A percentile compares a stretch with the other conserved stretches of the same genome.
Conservation (phyloP, 2,113 vertebrate species). For the Globicephala melas region DNA sequence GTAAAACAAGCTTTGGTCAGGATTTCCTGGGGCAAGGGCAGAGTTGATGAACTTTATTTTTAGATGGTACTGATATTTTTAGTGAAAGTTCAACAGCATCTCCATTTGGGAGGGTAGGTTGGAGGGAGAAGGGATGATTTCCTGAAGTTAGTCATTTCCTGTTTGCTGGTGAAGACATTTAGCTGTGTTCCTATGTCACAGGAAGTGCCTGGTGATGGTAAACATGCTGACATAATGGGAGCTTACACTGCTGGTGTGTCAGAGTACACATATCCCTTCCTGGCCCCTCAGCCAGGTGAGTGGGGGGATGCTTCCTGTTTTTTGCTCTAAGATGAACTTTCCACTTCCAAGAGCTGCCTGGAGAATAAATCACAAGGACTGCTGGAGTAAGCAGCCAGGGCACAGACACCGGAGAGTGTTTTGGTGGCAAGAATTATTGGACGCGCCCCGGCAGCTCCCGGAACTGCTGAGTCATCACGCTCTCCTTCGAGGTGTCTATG, state of each 20-base stretch:
- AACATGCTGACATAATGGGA: constrained; percentile 72
- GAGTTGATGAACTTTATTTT: constrained; percentile 53
- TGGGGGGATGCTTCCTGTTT: constrained; percentile 72
- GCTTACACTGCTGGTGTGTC: not conserved
- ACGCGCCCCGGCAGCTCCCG: not conserved
- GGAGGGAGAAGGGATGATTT: constrained; percentile 20
- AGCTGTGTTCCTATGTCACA: not conserved
- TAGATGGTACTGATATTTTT: constrained; percentile 66
- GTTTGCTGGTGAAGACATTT: constrained; percentile 56
- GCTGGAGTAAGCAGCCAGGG: not conserved
- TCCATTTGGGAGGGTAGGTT: not conserved
- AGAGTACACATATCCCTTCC: constrained; percentile 65
- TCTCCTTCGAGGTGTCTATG: not conserved
- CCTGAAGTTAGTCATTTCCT: constrained; percentile 58
- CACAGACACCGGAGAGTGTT: not conserved
- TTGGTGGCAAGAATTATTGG: constrained; percentile 28
- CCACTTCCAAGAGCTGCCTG: constrained; percentile 44
- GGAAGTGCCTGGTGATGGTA: constrained; percentile 56
- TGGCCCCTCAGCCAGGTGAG: constrained; percentile 57
- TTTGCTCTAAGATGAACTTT: constrained; percentile 28
- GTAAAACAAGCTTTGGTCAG: constrained; percentile 42
- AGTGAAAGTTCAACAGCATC: constrained; percentile 67
- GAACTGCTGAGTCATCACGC: constrained; percentile 43
- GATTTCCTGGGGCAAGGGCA: constrained; percentile 51
- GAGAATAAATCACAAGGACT: constrained; percentile 60